Evolutionary conservation across 2,888 invertebrate species (phyloP).

Genomic region (Brachyopa scutellaris): DNA sequence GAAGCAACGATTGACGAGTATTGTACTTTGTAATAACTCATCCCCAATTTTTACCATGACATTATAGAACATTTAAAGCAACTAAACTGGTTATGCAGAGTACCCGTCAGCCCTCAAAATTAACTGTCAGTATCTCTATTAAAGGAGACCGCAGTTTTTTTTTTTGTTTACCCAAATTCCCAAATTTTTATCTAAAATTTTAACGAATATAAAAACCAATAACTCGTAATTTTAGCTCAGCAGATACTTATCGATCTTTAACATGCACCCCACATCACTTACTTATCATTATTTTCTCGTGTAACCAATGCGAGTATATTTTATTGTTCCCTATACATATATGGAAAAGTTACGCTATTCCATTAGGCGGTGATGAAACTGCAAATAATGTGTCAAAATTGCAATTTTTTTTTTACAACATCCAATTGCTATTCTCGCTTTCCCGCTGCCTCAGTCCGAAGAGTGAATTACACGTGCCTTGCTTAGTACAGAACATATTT

Average conservation of each 20-base stretch:
- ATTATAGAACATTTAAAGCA: no score
- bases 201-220: neutral
- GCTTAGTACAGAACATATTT: slow-evolving; percentile 9
- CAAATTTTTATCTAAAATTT: neutral
- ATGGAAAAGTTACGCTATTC: neutral
- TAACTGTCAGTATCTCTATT: no score
- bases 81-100: no score
- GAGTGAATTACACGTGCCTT: neutral
- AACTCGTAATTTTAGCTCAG: no score
- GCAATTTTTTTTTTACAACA: neutral
- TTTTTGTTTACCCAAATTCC: no score
- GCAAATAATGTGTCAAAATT: slow-evolving; percentile 7
- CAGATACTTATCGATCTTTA: slow-evolving; percentile 1
- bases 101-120: no score
- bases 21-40: no score
- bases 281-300: neutral
- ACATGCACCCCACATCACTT: neutral
- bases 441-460: neutral
- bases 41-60: no score
- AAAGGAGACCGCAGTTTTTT: no score
- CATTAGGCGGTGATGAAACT: neutral
- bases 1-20: no score
- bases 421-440: neutral
- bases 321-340: no score
- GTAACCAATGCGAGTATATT: neutral